Evolutionary conservation across 2,888 invertebrate genomes (phyloP), one percentile per base, ranked within the genome.

Genomic region (Polydrusus pterygomalis): DNA sequence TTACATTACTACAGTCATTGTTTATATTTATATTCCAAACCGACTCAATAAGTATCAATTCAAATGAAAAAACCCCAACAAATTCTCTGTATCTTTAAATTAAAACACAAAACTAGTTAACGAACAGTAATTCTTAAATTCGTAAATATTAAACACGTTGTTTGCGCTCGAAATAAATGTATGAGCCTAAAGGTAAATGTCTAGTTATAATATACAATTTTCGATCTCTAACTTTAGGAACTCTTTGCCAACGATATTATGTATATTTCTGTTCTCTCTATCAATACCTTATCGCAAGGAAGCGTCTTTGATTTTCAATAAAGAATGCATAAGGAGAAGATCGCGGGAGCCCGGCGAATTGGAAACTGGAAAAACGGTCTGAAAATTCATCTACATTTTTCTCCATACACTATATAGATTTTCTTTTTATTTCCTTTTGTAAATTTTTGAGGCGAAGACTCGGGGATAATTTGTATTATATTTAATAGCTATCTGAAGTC

Each of bases 331-430:
- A 72, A 72, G 60, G 51, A 69, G 25, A 62, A 25, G 65, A 65
- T 65, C 40, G 63, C 65, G 38, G 38, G 64, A 56, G 65, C 15
- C 62, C 65, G 65, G 30, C 15, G 65, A 72, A 72, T 72, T 72
- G 72, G 54, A 65, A 72, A 72, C 47, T 72, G 65, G 58, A 65
- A 72, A 72, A 72, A 49, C 64, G 56, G 45, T 45, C 30, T 18
- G 20, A 56, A 72, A 47, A 65, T 72, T 72, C 47, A 40, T 25
- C 56, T 43, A 56, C 54, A 54, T 45, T 49, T 43, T 25, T 51
- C 9, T 47, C 51, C 56, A 56, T 30, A 18, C 25, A 47, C 30
- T 56, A 72, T 69, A 58, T 69, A 25, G 69, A 58, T 67, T 45
- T 64, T 65, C 49, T 47, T 43, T 64, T 64, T 72, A 45, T 70